Percentiles rank a stretch among this genome's conserved stretches.
phyloP scores from a whole-genome alignment of 2,113 vertebrate species.

The Centrocercus urophasianus region DNA sequence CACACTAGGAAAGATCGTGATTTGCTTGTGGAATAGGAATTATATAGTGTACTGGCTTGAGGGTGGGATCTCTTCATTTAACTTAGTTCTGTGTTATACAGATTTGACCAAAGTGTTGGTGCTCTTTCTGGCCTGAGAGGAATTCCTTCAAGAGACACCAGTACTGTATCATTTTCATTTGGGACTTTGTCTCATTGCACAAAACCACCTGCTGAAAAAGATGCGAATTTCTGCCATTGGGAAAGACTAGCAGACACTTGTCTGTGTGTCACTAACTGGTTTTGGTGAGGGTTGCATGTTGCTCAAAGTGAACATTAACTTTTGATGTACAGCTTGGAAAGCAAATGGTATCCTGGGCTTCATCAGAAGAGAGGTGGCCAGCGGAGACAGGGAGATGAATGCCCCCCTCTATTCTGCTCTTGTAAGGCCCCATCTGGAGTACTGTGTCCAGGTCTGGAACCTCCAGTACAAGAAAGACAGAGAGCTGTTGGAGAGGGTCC shows the following conservation, averaged over 20 bases:
- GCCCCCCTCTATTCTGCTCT: too few relatives aligned
- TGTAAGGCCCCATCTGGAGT: too few relatives aligned
- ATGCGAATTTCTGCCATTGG: not conserved
- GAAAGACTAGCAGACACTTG: fast-evolving
- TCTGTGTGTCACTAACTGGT: fast-evolving
- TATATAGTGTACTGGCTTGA: fast-evolving
- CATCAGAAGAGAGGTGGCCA: too few relatives aligned
- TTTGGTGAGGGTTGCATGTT: fast-evolving
- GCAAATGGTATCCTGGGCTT: too few relatives aligned
- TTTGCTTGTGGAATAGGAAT: too few relatives aligned
- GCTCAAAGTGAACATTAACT: not conserved
- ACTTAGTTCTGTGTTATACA: not conserved
- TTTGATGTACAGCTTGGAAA: too few relatives aligned
- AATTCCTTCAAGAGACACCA: not conserved
- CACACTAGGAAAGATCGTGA: fast-evolving
- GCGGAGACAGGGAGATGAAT: too few relatives aligned
- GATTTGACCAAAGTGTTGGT: not conserved
- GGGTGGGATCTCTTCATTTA: fast-evolving
- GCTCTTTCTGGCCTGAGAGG: not conserved
- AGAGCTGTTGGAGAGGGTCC: too few relatives aligned
- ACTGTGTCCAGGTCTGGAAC: too few relatives aligned
- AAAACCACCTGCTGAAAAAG: not conserved
- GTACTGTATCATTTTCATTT: not conserved
- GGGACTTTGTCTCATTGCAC: not conserved
- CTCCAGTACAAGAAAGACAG: too few relatives aligned